Percentiles rank a stretch among this genome's conserved stretches.
These are phyloP conservation scores for Halichoerus grypus DNA, from an alignment of 2,113 vertebrate genomes.

Conservation along the genomic window DNA sequence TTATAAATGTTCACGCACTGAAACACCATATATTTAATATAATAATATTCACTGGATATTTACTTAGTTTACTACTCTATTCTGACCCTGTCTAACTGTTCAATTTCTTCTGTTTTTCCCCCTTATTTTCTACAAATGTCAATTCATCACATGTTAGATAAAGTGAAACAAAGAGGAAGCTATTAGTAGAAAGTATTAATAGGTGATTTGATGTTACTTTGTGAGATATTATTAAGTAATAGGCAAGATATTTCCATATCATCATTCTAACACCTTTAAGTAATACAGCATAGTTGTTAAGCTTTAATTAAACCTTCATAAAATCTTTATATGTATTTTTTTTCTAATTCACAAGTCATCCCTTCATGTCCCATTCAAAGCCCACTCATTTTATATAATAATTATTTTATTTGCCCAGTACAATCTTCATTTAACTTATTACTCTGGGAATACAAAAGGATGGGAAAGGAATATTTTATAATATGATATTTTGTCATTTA, in stretches of 20 bases:
- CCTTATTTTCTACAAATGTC: neutral
- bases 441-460: neutral
- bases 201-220: neutral
- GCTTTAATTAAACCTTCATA: neutral
- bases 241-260: neutral
- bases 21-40: neutral
- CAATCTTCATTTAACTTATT: neutral
- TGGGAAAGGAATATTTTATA: neutral
- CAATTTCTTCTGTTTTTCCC: neutral
- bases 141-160: neutral
- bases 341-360: neutral
- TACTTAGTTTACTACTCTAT: neutral
- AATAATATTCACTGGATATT: neutral
- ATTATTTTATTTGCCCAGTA: neutral
- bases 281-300: neutral
- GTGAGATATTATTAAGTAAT: neutral
- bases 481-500: neutral
- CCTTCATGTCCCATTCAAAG: neutral
- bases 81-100: neutral
- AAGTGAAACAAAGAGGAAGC: neutral
- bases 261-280: neutral
- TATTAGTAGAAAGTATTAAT: neutral
- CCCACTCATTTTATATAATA: neutral
- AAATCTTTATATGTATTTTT: neutral
- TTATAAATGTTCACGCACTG: neutral